These are phyloP conservation scores for Poeciliopsis retropinna DNA, from an alignment of 2,113 vertebrate genomes.

Conservation along the genomic window DNA sequence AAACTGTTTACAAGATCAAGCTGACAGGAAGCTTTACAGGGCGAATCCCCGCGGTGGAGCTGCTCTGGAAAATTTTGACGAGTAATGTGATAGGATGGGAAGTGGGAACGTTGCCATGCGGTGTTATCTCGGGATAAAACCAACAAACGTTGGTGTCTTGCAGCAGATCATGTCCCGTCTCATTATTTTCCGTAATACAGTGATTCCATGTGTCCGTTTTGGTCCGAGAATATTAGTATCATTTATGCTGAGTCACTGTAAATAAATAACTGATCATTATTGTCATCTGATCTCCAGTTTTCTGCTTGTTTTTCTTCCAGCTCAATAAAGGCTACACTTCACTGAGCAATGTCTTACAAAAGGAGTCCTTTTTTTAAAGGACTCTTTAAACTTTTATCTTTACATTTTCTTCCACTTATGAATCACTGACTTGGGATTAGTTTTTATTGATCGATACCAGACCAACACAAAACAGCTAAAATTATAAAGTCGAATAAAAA, in stretches of 20 bases:
- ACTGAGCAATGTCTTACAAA: neutral
- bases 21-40: constrained; percentile 16
- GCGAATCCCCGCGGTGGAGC: neutral
- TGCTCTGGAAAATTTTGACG: neutral
- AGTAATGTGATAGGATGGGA: constrained; percentile 22
- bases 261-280: neutral
- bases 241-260: neutral
- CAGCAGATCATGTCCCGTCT: neutral
- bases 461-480: neutral
- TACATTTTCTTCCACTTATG: neutral
- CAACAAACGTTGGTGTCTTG: constrained; percentile 10
- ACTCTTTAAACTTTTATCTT: neutral
- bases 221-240: neutral
- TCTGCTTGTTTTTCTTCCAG: neutral
- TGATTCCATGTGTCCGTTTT: neutral
- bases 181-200: neutral
- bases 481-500: too few species aligned
- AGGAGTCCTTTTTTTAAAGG: too few species aligned
- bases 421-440: too few species aligned
- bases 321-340: neutral
- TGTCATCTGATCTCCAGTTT: neutral
- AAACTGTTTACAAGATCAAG: constrained; percentile 3
- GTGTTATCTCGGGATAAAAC: constrained; percentile 25
- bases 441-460: neutral
- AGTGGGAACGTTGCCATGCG: neutral